Percentiles rank a stretch among this genome's conserved stretches.
phyloP scores from a whole-genome alignment of 1,140 invertebrate species.

The Drosophila cardini region DNA sequence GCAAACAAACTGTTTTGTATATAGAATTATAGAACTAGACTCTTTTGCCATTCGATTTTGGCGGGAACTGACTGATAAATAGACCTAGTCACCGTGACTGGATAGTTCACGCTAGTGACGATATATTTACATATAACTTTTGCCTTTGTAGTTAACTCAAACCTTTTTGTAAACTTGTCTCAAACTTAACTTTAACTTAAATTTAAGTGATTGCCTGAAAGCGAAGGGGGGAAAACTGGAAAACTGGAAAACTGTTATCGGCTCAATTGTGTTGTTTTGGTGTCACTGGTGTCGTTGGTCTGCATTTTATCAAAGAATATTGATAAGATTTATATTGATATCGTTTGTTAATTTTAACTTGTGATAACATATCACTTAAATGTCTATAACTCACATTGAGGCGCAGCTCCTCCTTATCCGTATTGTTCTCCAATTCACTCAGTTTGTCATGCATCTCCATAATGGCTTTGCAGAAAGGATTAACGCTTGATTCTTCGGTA shows the following conservation, averaged over 20 bases:
- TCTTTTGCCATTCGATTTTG: slow-evolving; percentile 29
- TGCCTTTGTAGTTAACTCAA: slow-evolving; percentile 9
- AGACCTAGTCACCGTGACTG: background rate
- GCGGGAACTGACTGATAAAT: slow-evolving; percentile 39
- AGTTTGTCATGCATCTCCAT: slow-evolving; percentile 26
- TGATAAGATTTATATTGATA: slow-evolving; percentile 40
- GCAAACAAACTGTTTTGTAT: slow-evolving; percentile 7
- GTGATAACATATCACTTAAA: slow-evolving; percentile 9
- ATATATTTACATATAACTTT: background rate
- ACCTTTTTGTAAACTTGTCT: slow-evolving; percentile 14
- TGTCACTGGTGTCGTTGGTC: slow-evolving; percentile 47
- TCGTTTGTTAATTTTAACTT: background rate
- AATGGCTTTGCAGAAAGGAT: slow-evolving; percentile 66
- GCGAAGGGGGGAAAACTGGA: slow-evolving; percentile 37
- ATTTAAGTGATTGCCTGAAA: slow-evolving; percentile 38
- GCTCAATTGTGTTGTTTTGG: slow-evolving; percentile 25
- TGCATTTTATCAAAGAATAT: slow-evolving; percentile 44
- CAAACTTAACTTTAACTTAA: slow-evolving; percentile 42
- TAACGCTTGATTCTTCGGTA: slow-evolving; percentile 16
- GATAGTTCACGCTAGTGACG: too few relatives aligned
- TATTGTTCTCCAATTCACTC: slow-evolving; percentile 1
- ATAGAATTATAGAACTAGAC: slow-evolving; percentile 7
- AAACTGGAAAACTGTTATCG: slow-evolving; percentile 39
- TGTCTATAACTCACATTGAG: slow-evolving; percentile 59
- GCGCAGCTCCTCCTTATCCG: background rate